Percentiles rank a stretch among this genome's conserved stretches.
Conservation (phyloP, 2,113 vertebrate species). For the Ascaphus truei region DNA sequence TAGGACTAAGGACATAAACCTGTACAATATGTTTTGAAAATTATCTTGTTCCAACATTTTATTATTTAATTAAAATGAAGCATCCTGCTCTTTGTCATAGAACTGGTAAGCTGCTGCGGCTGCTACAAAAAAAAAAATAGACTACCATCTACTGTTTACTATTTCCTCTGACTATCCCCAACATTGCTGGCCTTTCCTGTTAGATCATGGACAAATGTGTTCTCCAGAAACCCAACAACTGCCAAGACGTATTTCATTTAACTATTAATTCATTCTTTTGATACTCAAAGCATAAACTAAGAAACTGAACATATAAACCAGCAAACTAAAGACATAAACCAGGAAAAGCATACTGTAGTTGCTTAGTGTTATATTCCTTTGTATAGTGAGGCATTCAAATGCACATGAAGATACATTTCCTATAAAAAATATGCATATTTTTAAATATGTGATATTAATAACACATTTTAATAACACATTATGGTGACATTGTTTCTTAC, state of each 20-base stretch:
- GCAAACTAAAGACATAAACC: background rate
- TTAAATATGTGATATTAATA: too few relatives aligned
- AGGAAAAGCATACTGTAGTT: background rate
- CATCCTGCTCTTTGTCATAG: constrained; percentile 26
- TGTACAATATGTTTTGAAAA: constrained; percentile 14
- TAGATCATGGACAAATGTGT: constrained; percentile 30
- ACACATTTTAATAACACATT: too few relatives aligned
- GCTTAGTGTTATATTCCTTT: too few relatives aligned
- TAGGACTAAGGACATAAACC: constrained; percentile 1
- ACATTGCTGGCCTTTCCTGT: background rate
- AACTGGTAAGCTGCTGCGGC: background rate
- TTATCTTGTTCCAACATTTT: constrained; percentile 12
- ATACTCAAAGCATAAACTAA: constrained; percentile 7
- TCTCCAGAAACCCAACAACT: constrained; percentile 21
- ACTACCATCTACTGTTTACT: constrained; percentile 18
- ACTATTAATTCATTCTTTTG: constrained; percentile 17
- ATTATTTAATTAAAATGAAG: constrained; percentile 27
- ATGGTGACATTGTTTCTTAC: too few relatives aligned
- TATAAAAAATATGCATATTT: too few relatives aligned
- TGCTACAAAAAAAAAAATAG: background rate
- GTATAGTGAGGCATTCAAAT: too few relatives aligned
- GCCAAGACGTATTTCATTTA: constrained; percentile 28
- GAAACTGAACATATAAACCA: background rate
- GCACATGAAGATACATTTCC: too few relatives aligned
- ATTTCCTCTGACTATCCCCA: constrained; percentile 11